Conservation (phyloP, 2,888 invertebrate species). For the Reticulitermes lucifugus region DNA sequence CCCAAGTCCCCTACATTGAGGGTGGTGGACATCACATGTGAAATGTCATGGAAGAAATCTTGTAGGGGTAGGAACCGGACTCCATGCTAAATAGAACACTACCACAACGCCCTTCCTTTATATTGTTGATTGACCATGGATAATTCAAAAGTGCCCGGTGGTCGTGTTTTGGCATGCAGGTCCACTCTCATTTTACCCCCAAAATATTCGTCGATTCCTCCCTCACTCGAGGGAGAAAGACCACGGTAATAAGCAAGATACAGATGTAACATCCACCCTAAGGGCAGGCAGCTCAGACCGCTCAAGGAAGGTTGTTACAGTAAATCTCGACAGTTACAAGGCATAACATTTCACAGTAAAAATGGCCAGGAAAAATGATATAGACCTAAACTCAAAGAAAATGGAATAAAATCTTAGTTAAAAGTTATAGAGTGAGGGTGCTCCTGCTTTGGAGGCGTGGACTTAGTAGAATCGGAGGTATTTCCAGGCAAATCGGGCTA, state of each 20-base stretch:
- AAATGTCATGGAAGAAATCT: conserved; percentile 28
- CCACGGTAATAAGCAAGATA: background rate
- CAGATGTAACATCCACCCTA: background rate
- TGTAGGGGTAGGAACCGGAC: conserved; percentile 40
- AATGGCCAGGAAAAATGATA: background rate
- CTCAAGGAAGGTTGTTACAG: background rate
- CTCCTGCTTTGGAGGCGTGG: too few relatives aligned
- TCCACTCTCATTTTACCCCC: conserved; percentile 23
- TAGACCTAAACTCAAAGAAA: too few relatives aligned
- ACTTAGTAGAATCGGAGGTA: too few relatives aligned
- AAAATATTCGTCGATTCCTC: background rate
- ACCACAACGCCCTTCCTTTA: conserved; percentile 18
- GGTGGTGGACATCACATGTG: conserved; percentile 32
- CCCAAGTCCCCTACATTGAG: conserved; percentile 54
- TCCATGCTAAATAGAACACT: conserved; percentile 53
- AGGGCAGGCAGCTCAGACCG: too few relatives aligned
- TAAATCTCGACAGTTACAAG: background rate
- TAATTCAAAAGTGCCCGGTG: conserved; percentile 44
- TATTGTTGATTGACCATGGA: conserved; percentile 42
- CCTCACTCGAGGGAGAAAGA: background rate
- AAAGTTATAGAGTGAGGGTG: too few relatives aligned
- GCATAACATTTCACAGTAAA: background rate
- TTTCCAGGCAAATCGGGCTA: too few relatives aligned
- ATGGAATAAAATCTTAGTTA: too few relatives aligned
- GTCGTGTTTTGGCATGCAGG: conserved; percentile 49